Evolutionary conservation across 2,888 invertebrate species (phyloP).

Genomic region (Rhamnusium bicolor): DNA sequence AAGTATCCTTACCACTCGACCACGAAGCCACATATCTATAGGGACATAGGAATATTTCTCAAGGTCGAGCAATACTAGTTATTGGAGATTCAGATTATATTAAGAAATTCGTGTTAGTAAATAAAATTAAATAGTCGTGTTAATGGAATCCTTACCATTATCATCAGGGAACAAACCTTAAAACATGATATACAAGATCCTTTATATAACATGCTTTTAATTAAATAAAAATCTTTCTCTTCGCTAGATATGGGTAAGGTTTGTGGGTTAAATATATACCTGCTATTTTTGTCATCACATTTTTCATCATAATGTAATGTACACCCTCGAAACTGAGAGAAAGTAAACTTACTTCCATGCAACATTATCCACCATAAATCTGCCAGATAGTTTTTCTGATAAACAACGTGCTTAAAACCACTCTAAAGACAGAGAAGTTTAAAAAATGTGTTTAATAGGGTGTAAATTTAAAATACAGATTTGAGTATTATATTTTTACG

Average conservation of each 20-base stretch:
- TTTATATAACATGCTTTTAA: background rate
- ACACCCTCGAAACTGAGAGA: slow-evolving; percentile 1
- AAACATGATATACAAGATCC: background rate
- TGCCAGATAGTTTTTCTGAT: background rate
- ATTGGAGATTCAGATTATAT: too few relatives aligned
- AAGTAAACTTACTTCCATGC: slow-evolving; percentile 12
- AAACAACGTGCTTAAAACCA: background rate
- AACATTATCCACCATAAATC: slow-evolving; percentile 15
- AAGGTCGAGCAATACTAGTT: too few relatives aligned
- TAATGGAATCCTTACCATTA: too few relatives aligned
- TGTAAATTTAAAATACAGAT: background rate
- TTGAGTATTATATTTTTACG: too few relatives aligned
- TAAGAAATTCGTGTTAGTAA: too few relatives aligned
- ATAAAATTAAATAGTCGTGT: too few relatives aligned
- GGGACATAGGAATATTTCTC: too few relatives aligned
- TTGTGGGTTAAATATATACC: background rate
- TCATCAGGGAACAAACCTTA: too few relatives aligned
- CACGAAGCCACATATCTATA: too few relatives aligned
- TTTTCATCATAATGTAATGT: background rate
- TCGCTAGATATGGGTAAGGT: background rate
- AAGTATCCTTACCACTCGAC: too few relatives aligned
- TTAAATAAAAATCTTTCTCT: background rate
- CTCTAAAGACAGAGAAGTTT: background rate
- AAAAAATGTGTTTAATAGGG: background rate
- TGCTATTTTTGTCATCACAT: background rate